These are phyloP conservation scores for Enhydra lutris DNA, from an alignment of 2,113 vertebrate genomes.

Conservation along the genomic window DNA sequence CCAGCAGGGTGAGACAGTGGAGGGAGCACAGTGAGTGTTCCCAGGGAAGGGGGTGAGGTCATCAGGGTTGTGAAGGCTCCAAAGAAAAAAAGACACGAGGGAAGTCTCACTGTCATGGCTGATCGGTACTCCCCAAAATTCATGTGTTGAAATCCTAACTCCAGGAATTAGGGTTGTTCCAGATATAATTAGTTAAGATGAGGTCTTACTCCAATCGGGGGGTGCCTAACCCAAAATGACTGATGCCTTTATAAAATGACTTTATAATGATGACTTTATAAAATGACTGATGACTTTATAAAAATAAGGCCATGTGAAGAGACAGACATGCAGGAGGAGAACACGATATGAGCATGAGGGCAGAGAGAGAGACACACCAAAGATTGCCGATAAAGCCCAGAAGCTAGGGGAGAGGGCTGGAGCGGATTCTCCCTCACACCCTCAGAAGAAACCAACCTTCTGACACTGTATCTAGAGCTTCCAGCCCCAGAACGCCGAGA, in stretches of 20 bases:
- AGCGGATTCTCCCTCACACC: neutral
- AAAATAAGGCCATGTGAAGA: neutral
- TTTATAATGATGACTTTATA: no score
- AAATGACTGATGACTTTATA: neutral
- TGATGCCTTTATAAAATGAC: neutral
- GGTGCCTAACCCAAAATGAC: neutral
- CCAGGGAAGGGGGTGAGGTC: neutral
- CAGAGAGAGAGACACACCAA: neutral
- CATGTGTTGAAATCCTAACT: neutral
- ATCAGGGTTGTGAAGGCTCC: no score
- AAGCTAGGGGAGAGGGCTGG: neutral
- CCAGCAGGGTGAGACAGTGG: neutral
- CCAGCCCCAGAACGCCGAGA: neutral
- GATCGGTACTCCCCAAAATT: neutral
- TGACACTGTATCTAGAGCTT: neutral
- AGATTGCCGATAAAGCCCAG: neutral
- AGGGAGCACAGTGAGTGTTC: neutral
- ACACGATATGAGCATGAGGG: neutral
- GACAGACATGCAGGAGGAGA: neutral
- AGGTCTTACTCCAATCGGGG: no score
- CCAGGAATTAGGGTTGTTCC: neutral
- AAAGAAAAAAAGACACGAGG: neutral
- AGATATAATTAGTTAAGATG: neutral
- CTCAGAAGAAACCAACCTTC: neutral
- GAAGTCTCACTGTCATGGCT: neutral